These are phyloP conservation scores for Melanerpes aurifrons DNA, from an alignment of 2,113 vertebrate genomes.

Conservation along the genomic window DNA sequence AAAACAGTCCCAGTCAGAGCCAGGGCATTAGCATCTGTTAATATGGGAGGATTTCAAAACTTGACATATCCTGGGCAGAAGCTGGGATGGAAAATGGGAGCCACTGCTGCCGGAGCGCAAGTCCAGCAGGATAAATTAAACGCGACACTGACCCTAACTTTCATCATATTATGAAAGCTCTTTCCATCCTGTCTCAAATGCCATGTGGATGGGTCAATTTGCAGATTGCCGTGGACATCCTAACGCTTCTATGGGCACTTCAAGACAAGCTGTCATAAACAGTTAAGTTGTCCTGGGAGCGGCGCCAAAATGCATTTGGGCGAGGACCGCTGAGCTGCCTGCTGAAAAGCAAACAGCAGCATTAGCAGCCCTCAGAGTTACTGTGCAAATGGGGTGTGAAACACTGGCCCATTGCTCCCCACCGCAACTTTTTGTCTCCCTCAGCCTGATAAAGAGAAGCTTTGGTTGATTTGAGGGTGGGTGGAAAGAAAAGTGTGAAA, in stretches of 20 bases:
- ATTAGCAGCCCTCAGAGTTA: constrained; percentile 77
- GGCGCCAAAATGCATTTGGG: constrained; percentile 70
- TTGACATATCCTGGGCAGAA: constrained; percentile 23
- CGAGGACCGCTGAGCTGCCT: constrained; percentile 74
- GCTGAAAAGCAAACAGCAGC: constrained; percentile 77
- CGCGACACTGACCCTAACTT: constrained; percentile 48
- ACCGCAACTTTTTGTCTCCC: constrained; percentile 73
- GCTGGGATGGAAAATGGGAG: not conserved
- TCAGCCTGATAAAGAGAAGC: constrained; percentile 77
- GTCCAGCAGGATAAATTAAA: constrained; percentile 34
- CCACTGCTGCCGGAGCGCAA: not conserved
- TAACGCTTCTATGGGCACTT: constrained; percentile 68
- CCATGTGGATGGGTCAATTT: constrained; percentile 70
- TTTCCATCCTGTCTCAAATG: constrained; percentile 58
- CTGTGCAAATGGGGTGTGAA: constrained; percentile 80
- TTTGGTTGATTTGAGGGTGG: constrained; percentile 63
- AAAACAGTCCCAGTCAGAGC: constrained; percentile 12
- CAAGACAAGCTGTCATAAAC: constrained; percentile 78
- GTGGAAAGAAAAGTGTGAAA: constrained; percentile 45
- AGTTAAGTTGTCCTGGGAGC: constrained; percentile 75
- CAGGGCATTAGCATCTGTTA: constrained; percentile 40
- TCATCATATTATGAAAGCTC: constrained; percentile 56
- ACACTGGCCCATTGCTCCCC: constrained; percentile 70
- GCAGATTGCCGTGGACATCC: constrained; percentile 68
- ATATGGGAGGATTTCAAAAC: constrained; percentile 30